Conservation (phyloP, 2,113 vertebrate species). For the Ptilorrhoa leucosticta region DNA sequence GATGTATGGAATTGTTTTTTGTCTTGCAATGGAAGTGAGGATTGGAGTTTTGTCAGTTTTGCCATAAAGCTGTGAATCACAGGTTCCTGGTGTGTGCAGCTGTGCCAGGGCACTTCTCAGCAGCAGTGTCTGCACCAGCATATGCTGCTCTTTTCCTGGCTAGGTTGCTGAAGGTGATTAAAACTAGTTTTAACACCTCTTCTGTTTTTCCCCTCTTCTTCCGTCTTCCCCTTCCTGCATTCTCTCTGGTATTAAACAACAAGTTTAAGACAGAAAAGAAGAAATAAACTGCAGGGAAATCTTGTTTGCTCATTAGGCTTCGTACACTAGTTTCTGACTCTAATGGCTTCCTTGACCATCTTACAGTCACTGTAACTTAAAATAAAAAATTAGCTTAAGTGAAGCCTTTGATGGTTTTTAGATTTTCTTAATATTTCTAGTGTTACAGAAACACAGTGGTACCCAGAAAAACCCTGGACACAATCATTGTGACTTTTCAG, state of each 20-base stretch:
- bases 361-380: not conserved
- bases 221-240: accelerated
- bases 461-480: not conserved
- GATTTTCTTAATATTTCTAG: not conserved
- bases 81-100: not conserved
- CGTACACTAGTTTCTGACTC: not conserved
- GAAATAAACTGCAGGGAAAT: not conserved
- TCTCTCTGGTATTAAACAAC: not conserved
- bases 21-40: not conserved
- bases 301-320: not conserved
- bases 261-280: not conserved
- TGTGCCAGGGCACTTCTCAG: not conserved
- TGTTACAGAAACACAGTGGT: not conserved
- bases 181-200: not conserved
- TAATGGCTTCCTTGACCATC: not conserved
- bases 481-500: not conserved
- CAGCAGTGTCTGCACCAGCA: not conserved
- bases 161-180: not conserved
- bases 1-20: not conserved
- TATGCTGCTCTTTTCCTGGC: not conserved
- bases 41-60: not conserved
- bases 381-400: not conserved
- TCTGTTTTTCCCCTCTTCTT: not conserved
- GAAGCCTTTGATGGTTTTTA: not conserved
- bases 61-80: conserved; percentile 7